Conservation (phyloP, 2,113 vertebrate genomes). For the Chaetops frenatus region DNA sequence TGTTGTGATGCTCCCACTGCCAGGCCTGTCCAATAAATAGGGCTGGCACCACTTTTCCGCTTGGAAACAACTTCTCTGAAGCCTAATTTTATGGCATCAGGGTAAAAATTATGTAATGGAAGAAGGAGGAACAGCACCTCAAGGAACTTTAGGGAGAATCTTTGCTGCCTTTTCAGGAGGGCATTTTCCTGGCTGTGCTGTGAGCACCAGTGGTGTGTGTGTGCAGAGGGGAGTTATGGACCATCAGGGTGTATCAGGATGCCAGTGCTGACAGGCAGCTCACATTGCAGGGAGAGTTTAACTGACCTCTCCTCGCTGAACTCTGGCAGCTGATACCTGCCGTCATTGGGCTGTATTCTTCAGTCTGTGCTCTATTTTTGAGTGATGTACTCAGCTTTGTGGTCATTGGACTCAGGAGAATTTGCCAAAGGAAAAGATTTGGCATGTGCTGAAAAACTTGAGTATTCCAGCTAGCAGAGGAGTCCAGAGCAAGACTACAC, state of each 20-base stretch:
- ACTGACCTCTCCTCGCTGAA: neutral
- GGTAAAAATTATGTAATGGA: neutral
- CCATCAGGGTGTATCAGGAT: neutral
- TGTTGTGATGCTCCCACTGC: neutral
- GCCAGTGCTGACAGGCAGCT: neutral
- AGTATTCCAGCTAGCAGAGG: accelerated
- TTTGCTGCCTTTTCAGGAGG: neutral
- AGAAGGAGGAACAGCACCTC: neutral
- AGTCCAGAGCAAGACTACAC: neutral
- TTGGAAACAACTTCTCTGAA: neutral
- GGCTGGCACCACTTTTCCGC: neutral
- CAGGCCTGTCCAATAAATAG: slow-evolving; percentile 33
- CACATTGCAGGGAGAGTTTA: neutral
- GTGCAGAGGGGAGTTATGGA: neutral
- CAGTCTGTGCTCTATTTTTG: neutral
- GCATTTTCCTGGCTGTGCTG: neutral
- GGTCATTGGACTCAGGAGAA: neutral
- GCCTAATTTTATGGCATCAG: neutral
- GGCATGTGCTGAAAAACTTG: neutral
- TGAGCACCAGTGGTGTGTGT: neutral
- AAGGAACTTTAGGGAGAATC: neutral
- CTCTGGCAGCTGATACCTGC: neutral
- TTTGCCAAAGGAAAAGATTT: neutral
- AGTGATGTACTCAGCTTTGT: neutral
- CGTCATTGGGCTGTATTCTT: neutral